phyloP scores from a whole-genome alignment of 2,797 vertebrate genomes.

The Gymnocypris eckloni region DNA sequence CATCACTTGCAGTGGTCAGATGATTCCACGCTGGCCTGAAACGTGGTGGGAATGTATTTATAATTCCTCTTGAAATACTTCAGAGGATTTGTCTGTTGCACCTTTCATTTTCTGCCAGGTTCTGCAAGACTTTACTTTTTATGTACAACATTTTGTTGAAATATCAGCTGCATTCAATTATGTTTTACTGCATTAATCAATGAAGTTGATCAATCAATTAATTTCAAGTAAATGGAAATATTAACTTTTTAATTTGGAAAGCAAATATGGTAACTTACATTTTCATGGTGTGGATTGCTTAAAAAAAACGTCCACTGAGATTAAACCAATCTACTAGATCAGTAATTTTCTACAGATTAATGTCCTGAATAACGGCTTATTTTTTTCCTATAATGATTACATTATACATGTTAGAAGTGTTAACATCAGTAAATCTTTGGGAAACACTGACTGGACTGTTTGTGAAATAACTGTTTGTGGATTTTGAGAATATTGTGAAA shows the following conservation, averaged over 20 bases:
- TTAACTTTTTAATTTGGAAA: too few relatives aligned
- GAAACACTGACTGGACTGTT: background rate
- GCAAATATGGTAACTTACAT: background rate
- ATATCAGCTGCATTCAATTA: background rate
- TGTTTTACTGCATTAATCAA: background rate
- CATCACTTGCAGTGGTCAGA: slow-evolving; percentile 13
- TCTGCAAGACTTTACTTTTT: background rate
- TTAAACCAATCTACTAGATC: background rate
- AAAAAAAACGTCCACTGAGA: background rate
- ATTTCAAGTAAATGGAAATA: background rate
- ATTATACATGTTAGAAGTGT: background rate
- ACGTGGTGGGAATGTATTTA: background rate
- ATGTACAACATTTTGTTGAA: background rate
- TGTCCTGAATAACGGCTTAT: background rate
- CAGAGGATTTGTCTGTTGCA: slow-evolving; percentile 32
- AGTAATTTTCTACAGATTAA: background rate
- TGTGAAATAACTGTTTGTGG: background rate
- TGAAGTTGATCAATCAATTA: background rate
- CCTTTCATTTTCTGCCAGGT: slow-evolving; percentile 15
- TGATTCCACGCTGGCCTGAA: background rate
- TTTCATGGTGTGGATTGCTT: background rate
- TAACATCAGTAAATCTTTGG: background rate
- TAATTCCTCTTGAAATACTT: slow-evolving; percentile 28
- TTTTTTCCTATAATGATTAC: background rate
- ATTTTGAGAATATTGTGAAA: background rate